Evolutionary conservation across 2,113 vertebrate species (phyloP).

Genomic region (Salvator merianae): DNA sequence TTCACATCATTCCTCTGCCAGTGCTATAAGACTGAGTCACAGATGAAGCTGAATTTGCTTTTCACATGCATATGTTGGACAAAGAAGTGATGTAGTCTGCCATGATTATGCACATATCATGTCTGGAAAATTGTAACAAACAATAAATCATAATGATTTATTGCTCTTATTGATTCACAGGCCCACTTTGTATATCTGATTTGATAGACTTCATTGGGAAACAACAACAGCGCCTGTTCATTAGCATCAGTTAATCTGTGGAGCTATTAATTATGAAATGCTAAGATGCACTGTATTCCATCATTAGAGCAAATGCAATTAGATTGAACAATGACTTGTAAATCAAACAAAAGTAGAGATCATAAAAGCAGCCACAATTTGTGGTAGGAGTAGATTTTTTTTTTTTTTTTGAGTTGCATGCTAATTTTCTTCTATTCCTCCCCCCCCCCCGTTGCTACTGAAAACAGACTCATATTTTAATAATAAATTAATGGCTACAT

Average conservation of each 20-base stretch:
- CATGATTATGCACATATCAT: constrained; percentile 35
- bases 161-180: constrained; percentile 60
- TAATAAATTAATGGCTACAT: constrained; percentile 19
- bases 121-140: constrained; percentile 49
- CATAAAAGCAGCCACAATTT: constrained; percentile 55
- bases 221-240: constrained; percentile 60
- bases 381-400: constrained; percentile 48
- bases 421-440: constrained; percentile 27
- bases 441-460: neutral
- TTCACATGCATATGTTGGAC: constrained; percentile 11
- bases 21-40: neutral
- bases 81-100: neutral
- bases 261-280: constrained; percentile 67
- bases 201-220: constrained; percentile 61
- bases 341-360: constrained; percentile 69
- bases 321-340: constrained; percentile 74
- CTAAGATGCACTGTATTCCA: constrained; percentile 48
- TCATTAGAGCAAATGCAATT: constrained; percentile 68
- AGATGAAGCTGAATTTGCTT: constrained; percentile 12
- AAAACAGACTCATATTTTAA: constrained; percentile 37
- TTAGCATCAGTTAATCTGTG: constrained; percentile 74
- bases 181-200: constrained; percentile 59
- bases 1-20: no score
- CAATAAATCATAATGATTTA: constrained; percentile 68
- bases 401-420: constrained; percentile 36